Evolutionary conservation across 2,888 invertebrate species (phyloP).

Genomic region (Aethes cnicana): DNA sequence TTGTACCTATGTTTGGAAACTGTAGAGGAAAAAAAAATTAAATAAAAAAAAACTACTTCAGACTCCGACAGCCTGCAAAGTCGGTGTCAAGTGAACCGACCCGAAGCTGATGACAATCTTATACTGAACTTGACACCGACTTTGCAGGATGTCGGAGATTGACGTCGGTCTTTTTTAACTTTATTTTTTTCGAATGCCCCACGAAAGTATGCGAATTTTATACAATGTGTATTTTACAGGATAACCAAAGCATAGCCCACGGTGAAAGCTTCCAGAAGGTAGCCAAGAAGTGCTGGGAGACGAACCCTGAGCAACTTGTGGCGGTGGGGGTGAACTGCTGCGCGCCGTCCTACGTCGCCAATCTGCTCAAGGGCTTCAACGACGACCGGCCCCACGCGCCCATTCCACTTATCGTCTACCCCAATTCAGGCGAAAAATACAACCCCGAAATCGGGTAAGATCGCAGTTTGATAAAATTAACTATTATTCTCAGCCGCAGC

Average conservation of each 20-base stretch:
- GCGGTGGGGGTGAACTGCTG: slow-evolving; percentile 96
- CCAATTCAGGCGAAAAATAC: slow-evolving; percentile 95
- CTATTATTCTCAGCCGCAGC: slow-evolving; percentile 24
- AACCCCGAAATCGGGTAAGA: slow-evolving; percentile 85
- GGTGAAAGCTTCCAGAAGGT: slow-evolving; percentile 91
- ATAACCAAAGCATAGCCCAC: slow-evolving; percentile 85
- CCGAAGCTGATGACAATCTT: too few relatives aligned
- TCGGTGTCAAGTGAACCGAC: too few relatives aligned
- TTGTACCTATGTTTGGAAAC: too few relatives aligned
- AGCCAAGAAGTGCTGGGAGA: slow-evolving; percentile 86
- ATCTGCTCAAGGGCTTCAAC: slow-evolving; percentile 72
- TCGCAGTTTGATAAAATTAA: slow-evolving; percentile 38
- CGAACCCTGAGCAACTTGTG: slow-evolving; percentile 86
- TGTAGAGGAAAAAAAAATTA: too few relatives aligned
- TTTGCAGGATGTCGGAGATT: too few relatives aligned
- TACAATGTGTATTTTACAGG: too few relatives aligned
- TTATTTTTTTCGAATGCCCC: too few relatives aligned
- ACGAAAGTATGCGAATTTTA: too few relatives aligned
- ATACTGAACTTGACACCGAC: too few relatives aligned
- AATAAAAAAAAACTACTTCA: too few relatives aligned
- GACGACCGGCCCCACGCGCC: slow-evolving; percentile 73
- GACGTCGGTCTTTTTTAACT: too few relatives aligned
- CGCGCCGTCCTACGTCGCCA: slow-evolving; percentile 70
- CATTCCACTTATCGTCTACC: slow-evolving; percentile 93
- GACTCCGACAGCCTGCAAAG: too few relatives aligned